Evolutionary conservation across 2,888 invertebrate species (phyloP).

Genomic region (Strigamia transsilvanica): DNA sequence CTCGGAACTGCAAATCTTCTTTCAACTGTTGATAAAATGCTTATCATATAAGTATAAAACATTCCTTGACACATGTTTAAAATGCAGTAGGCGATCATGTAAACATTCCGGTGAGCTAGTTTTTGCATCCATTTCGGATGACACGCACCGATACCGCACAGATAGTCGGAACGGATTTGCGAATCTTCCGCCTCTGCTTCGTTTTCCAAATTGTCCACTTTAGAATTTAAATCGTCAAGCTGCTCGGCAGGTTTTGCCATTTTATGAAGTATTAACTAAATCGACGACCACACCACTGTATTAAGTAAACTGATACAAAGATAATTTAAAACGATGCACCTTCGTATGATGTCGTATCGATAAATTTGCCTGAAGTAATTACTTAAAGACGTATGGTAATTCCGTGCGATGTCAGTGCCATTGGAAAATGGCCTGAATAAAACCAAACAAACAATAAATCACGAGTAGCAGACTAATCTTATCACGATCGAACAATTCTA

Average conservation of each 20-base stretch:
- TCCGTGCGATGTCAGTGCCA: too few species aligned
- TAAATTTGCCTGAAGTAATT: too few species aligned
- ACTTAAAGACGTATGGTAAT: too few species aligned
- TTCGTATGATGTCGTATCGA: too few species aligned
- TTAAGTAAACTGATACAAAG: too few species aligned
- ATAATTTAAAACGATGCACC: too few species aligned
- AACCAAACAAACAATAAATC: too few species aligned
- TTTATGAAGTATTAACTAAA: neutral
- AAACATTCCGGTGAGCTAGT: constrained; percentile 52
- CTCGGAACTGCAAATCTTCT: constrained; percentile 54
- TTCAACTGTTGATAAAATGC: constrained; percentile 55
- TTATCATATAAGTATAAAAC: constrained; percentile 54
- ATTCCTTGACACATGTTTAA: constrained; percentile 53
- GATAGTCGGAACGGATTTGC: constrained; percentile 45
- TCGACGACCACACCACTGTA: neutral
- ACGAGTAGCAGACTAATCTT: too few species aligned
- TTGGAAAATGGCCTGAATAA: too few species aligned
- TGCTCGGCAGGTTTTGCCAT: neutral
- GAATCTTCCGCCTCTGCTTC: neutral
- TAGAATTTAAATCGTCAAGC: neutral
- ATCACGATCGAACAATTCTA: too few species aligned
- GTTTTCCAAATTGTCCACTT: neutral
- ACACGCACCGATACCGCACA: constrained; percentile 54
- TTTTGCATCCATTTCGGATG: constrained; percentile 54
- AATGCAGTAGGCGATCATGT: constrained; percentile 50